Evolutionary conservation across 2,113 vertebrate species (phyloP).

Genomic region (Mobula birostris): DNA sequence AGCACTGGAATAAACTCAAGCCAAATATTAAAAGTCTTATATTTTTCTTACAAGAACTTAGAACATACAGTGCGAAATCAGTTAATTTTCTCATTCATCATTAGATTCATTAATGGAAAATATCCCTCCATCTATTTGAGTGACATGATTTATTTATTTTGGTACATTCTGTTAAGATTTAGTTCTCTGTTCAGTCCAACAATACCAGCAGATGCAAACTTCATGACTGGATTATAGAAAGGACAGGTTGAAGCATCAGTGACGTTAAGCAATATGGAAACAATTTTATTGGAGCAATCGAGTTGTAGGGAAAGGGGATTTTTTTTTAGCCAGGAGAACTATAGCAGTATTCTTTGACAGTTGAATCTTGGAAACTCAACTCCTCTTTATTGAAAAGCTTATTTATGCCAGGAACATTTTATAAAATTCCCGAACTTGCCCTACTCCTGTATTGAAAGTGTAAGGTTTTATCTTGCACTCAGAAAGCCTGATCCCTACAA

Average conservation of each 20-base stretch:
- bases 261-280: slow-evolving; percentile 29
- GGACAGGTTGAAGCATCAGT: background rate
- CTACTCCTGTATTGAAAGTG: background rate
- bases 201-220: background rate
- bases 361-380: background rate
- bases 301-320: background rate
- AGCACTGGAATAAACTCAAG: background rate
- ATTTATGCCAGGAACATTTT: background rate
- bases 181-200: background rate
- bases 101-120: background rate
- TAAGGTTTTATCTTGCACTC: background rate
- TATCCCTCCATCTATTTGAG: background rate
- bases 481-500: background rate
- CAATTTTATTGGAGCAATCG: slow-evolving; percentile 25
- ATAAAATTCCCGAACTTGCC: background rate
- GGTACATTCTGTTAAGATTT: slow-evolving; percentile 11
- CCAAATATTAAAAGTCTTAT: background rate
- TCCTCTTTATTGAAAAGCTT: background rate
- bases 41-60: slow-evolving; percentile 2
- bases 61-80: background rate
- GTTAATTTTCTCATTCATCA: slow-evolving; percentile 18
- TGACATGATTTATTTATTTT: background rate
- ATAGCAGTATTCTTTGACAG: background rate
- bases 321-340: background rate
- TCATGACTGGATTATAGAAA: background rate